Percentiles rank a stretch among this genome's conserved stretches.
These are phyloP conservation scores for Ceratothoa steindachneri DNA, from an alignment of 2,888 invertebrate genomes.

Conservation along the genomic window DNA sequence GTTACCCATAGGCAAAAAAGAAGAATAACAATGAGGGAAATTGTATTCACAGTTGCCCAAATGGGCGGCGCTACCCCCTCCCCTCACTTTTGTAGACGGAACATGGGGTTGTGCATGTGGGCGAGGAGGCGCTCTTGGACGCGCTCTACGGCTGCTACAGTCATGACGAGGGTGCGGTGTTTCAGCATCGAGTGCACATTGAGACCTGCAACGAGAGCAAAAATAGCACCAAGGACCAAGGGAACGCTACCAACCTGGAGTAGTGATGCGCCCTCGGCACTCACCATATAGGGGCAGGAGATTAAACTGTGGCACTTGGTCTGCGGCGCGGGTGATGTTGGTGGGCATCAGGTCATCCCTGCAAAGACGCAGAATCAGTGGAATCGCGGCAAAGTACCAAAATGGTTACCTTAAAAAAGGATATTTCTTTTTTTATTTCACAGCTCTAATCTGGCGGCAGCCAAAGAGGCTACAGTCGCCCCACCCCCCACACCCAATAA, in stretches of 20 bases:
- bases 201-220: constrained; percentile 60
- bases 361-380: constrained; percentile 56
- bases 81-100: no score
- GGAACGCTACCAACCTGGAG: background rate
- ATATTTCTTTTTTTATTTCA: no score
- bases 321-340: constrained; percentile 79
- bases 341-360: constrained; percentile 80
- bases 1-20: no score
- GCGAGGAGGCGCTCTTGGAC: constrained; percentile 72
- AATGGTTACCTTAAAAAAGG: no score
- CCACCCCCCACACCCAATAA: no score
- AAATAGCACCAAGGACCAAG: background rate
- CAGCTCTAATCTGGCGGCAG: no score
- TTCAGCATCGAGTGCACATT: constrained; percentile 97
- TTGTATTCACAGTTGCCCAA: no score
- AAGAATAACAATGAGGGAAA: no score
- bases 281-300: constrained; percentile 89
- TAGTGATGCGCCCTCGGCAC: constrained; percentile 9
- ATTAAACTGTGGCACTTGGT: constrained; percentile 74
- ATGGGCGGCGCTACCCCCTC: no score
- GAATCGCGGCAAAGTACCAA: no score
- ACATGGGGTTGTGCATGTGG: constrained; percentile 17
- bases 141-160: constrained; percentile 73
- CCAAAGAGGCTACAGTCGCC: no score
- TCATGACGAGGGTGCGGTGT: constrained; percentile 85